Conservation (phyloP, 2,888 invertebrate genomes). For the Synergus laeviventris region DNA sequence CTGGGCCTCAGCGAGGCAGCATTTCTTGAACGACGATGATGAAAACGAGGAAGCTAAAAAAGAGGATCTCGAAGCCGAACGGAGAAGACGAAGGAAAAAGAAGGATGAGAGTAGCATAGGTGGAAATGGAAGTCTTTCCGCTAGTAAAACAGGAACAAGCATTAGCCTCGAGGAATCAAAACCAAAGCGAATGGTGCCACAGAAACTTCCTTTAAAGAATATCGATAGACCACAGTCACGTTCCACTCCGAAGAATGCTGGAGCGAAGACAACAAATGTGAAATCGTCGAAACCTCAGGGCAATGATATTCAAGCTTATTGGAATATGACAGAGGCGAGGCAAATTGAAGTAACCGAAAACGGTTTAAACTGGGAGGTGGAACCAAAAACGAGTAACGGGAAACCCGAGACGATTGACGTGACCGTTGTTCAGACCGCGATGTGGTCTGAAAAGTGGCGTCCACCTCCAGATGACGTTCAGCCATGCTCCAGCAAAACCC, state of each 20-base stretch:
- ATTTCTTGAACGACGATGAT: slow-evolving; percentile 68
- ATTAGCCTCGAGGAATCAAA: slow-evolving; percentile 54
- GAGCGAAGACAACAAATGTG: slow-evolving; percentile 44
- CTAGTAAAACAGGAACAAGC: slow-evolving; percentile 58
- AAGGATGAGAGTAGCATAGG: slow-evolving; percentile 60
- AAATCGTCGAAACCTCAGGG: slow-evolving; percentile 54
- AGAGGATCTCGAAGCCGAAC: slow-evolving; percentile 63
- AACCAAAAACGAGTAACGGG: slow-evolving; percentile 60
- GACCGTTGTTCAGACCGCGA: slow-evolving; percentile 63
- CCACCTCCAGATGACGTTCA: slow-evolving; percentile 71
- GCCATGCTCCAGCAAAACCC: slow-evolving; percentile 73
- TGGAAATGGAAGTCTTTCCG: slow-evolving; percentile 49
- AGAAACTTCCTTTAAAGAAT: slow-evolving; percentile 69
- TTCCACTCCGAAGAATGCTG: slow-evolving; percentile 44
- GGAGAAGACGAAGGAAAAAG: slow-evolving; percentile 64
- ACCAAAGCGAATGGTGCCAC: slow-evolving; percentile 56
- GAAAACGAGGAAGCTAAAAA: slow-evolving; percentile 62
- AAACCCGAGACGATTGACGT: slow-evolving; percentile 62
- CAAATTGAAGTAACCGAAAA: slow-evolving; percentile 66
- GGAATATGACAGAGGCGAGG: slow-evolving; percentile 56
- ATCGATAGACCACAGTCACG: slow-evolving; percentile 57
- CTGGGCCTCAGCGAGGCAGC: slow-evolving; percentile 72
- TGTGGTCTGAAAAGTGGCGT: slow-evolving; percentile 70
- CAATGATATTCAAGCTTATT: slow-evolving; percentile 57
- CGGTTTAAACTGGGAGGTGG: slow-evolving; percentile 70